phyloP scores from a whole-genome alignment of 2,888 invertebrate species.

The Siphlonurus alternatus region DNA sequence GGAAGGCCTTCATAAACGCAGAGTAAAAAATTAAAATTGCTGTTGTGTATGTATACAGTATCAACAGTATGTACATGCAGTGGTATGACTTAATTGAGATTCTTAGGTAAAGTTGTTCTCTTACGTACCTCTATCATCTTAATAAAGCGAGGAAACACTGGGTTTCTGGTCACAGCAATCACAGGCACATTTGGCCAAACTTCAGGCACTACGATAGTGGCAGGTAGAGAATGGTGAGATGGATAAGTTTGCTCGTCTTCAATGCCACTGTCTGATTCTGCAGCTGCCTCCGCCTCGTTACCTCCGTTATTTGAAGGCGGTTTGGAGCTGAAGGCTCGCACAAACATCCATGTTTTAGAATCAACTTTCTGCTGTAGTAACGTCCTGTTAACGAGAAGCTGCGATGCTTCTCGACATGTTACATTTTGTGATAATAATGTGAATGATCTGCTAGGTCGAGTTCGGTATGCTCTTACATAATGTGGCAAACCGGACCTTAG shows the following conservation, averaged over 20 bases:
- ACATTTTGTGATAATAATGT: background rate
- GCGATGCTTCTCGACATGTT: background rate
- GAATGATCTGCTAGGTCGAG: background rate
- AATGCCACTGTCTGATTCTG: background rate
- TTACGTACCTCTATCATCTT: conserved; percentile 77
- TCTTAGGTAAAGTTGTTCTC: background rate
- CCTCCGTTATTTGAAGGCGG: background rate
- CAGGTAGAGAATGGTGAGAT: conserved; percentile 36
- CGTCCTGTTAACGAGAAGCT: background rate
- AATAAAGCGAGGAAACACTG: conserved; percentile 95
- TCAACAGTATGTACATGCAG: background rate
- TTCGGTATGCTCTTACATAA: background rate
- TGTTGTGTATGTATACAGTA: conserved; percentile 3
- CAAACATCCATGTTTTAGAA: background rate
- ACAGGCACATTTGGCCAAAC: conserved; percentile 94
- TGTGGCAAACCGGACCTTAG: background rate
- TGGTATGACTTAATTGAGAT: background rate
- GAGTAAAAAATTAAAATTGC: conserved; percentile 1
- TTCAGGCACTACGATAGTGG: conserved; percentile 86
- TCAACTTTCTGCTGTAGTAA: background rate
- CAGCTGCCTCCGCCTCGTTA: background rate
- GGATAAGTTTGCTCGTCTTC: background rate
- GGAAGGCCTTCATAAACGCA: too few species aligned
- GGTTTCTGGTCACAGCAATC: conserved; percentile 83
- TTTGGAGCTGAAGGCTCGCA: background rate